Evolutionary conservation across 2,797 vertebrate genomes (phyloP).

Genomic region (Amphiprion clarkii): DNA sequence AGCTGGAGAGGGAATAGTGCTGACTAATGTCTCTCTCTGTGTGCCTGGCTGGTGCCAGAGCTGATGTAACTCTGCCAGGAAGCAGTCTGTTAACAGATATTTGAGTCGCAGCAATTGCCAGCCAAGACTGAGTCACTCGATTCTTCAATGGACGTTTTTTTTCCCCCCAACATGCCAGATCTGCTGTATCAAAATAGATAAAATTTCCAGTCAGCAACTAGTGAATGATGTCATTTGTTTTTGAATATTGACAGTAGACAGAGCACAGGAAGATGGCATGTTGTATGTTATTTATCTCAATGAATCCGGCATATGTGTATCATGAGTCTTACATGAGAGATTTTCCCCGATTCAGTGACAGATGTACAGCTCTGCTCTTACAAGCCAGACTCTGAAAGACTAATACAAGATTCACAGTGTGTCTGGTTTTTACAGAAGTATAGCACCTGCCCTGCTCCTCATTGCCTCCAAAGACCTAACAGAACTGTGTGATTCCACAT

Average conservation of each 20-base stretch:
- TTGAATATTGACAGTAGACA: constrained; percentile 5
- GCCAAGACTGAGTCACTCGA: constrained; percentile 76
- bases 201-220: constrained; percentile 49
- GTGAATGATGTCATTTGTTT: constrained; percentile 52
- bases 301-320: background rate
- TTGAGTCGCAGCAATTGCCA: constrained; percentile 75
- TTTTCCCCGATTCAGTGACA: background rate
- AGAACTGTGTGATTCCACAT: no score
- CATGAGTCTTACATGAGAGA: constrained; percentile 3
- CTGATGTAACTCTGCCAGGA: constrained; percentile 87
- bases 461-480: no score
- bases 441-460: no score
- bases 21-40: constrained; percentile 85
- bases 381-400: background rate
- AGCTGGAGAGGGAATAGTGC: constrained; percentile 76
- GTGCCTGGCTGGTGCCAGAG: constrained; percentile 81
- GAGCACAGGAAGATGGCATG: background rate
- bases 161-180: constrained; percentile 11
- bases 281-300: constrained; percentile 25
- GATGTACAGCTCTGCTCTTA: constrained; percentile 12
- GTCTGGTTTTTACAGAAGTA: background rate
- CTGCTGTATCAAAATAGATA: constrained; percentile 37
- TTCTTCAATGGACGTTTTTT: constrained; percentile 60
- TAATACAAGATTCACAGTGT: background rate
- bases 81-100: constrained; percentile 84